Percentiles rank a stretch among this genome's conserved stretches.
phyloP scores from a whole-genome alignment of 2,888 invertebrate genomes.

The Epistrophe eligans region DNA sequence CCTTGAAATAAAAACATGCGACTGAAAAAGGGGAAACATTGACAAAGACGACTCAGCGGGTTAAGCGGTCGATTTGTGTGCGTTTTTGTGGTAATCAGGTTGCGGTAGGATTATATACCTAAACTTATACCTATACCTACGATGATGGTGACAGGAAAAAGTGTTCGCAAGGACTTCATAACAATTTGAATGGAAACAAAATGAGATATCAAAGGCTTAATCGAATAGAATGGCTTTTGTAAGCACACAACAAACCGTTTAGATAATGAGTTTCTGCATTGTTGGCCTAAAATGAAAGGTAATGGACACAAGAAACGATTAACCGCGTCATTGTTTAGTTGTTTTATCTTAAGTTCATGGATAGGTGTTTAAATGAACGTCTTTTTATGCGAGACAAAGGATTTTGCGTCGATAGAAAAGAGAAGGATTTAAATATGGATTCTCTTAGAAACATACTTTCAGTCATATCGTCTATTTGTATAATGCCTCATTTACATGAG shows the following conservation, averaged over 20 bases:
- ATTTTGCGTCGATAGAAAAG: not conserved
- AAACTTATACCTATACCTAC: not conserved
- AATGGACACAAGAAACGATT: not conserved
- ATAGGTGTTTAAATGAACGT: too few species aligned
- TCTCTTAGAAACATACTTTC: too few species aligned
- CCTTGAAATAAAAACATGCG: conserved; percentile 51
- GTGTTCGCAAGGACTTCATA: not conserved
- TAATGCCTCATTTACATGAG: too few species aligned
- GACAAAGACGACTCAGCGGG: conserved; percentile 49
- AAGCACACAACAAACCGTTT: not conserved
- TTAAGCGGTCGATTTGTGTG: conserved; percentile 62
- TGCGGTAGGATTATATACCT: conserved; percentile 39
- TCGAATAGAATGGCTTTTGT: conserved; percentile 19
- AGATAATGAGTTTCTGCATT: not conserved
- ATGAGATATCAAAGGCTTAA: conserved; percentile 27
- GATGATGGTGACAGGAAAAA: conserved; percentile 2
- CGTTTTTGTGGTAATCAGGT: conserved; percentile 41
- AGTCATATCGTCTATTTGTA: too few species aligned
- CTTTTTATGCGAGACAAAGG: not conserved
- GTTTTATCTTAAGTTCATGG: too few species aligned
- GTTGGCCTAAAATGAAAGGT: not conserved
- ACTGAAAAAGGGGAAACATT: conserved; percentile 22
- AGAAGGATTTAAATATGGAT: too few species aligned
- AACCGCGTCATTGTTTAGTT: not conserved
- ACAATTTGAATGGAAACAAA: conserved; percentile 11